These are phyloP conservation scores for Polyommatus icarus DNA, from an alignment of 2,888 invertebrate genomes.

Conservation along the genomic window DNA sequence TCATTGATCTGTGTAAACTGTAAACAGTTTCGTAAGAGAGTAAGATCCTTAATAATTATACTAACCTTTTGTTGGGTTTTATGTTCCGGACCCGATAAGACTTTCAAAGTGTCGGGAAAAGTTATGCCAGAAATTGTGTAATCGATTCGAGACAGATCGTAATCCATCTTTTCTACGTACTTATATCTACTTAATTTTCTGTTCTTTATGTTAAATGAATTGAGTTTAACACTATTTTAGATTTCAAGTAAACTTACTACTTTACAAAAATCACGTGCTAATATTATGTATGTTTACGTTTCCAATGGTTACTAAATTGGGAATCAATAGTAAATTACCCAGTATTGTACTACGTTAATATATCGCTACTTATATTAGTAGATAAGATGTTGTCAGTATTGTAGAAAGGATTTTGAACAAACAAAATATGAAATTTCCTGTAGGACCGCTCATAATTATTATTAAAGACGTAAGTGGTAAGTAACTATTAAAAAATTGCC, in stretches of 20 bases:
- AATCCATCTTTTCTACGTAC: slow-evolving; percentile 80
- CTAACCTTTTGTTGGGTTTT: slow-evolving; percentile 82
- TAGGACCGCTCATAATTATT: too few relatives aligned
- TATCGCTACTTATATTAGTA: too few relatives aligned
- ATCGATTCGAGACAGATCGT: slow-evolving; percentile 90
- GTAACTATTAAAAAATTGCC: not conserved
- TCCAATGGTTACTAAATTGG: not conserved
- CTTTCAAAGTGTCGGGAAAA: slow-evolving; percentile 87
- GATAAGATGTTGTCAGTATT: too few relatives aligned
- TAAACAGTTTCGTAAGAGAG: too few relatives aligned
- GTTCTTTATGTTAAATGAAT: too few relatives aligned
- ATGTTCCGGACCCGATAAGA: slow-evolving; percentile 84
- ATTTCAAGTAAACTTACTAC: not conserved
- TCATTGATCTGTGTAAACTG: too few relatives aligned
- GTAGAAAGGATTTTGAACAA: too few relatives aligned
- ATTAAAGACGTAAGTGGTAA: too few relatives aligned
- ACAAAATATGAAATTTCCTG: too few relatives aligned
- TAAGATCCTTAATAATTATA: not conserved
- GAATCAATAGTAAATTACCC: not conserved
- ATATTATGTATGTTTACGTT: slow-evolving; percentile 1
- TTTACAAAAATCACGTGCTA: not conserved
- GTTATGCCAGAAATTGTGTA: slow-evolving; percentile 90
- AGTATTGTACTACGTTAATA: too few relatives aligned
- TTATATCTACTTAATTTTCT: too few relatives aligned
- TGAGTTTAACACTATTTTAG: too few relatives aligned